Conservation (phyloP, 2,888 invertebrate species). For the Eilema caniola region DNA sequence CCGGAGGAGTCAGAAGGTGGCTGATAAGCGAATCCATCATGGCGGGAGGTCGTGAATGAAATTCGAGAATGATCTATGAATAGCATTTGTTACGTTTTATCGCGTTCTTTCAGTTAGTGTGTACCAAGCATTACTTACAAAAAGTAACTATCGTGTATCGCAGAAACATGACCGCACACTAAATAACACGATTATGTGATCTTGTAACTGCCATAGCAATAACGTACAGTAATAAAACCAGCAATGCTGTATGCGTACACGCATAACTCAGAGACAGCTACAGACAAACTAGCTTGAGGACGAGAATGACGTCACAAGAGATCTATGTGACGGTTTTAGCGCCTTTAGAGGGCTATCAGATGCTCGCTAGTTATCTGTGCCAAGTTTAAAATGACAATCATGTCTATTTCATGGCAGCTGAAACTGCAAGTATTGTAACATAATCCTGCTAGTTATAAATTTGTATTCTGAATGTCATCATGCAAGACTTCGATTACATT, state of each 20-base stretch:
- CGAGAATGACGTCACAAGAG: constrained; percentile 31
- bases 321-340: constrained; percentile 20
- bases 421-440: background rate
- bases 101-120: background rate
- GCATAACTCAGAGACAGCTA: constrained; percentile 5
- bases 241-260: background rate
- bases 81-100: background rate
- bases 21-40: too few relatives aligned
- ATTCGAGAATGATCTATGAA: background rate
- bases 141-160: background rate
- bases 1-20: too few relatives aligned
- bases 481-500: too few relatives aligned
- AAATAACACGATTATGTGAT: background rate
- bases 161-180: background rate
- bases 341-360: constrained; percentile 19
- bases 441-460: too few relatives aligned
- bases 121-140: background rate
- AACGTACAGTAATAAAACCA: constrained; percentile 1
- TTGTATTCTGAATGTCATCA: too few relatives aligned
- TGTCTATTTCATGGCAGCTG: background rate
- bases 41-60: too few relatives aligned
- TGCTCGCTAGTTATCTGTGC: constrained; percentile 31
- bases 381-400: constrained; percentile 36
- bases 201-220: background rate
- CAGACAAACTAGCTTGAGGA: background rate